These are phyloP conservation scores for Marmota flaviventris DNA, from an alignment of 2,113 vertebrate genomes.

Conservation along the genomic window DNA sequence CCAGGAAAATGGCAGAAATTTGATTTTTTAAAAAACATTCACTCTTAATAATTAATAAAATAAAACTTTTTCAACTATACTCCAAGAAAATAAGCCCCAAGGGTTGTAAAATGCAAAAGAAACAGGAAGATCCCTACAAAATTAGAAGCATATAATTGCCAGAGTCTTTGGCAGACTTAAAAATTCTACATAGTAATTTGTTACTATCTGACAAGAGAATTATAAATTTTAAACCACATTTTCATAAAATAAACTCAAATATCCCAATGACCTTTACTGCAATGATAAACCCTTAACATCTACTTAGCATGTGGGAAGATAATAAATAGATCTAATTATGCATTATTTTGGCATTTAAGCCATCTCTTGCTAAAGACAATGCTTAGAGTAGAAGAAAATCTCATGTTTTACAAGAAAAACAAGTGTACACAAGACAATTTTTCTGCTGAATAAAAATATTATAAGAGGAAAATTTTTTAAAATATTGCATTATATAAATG, in stretches of 20 bases:
- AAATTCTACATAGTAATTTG: constrained; percentile 51
- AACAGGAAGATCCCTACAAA: neutral
- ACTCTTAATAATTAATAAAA: constrained; percentile 8
- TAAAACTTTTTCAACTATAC: neutral
- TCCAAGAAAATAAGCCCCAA: neutral
- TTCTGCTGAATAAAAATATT: constrained; percentile 57
- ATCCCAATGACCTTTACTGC: constrained; percentile 63
- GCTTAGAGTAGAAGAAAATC: constrained; percentile 36
- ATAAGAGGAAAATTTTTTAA: constrained; percentile 14
- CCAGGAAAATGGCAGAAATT: neutral
- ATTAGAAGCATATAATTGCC: neutral
- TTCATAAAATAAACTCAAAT: constrained; percentile 70
- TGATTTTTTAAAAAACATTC: constrained; percentile 1
- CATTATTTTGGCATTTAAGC: constrained; percentile 66
- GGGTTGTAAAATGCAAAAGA: neutral
- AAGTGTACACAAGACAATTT: constrained; percentile 8
- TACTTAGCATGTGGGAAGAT: constrained; percentile 59
- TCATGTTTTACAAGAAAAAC: constrained; percentile 48
- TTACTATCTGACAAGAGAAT: neutral
- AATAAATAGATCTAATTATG: constrained; percentile 73
- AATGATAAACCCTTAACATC: constrained; percentile 60
- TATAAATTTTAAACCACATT: constrained; percentile 58
- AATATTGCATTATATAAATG: neutral
- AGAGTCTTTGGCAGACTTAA: constrained; percentile 40
- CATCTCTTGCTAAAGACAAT: constrained; percentile 55